Conservation (phyloP, 2,888 invertebrate species). For the Archaeoteleia sp. region DNA sequence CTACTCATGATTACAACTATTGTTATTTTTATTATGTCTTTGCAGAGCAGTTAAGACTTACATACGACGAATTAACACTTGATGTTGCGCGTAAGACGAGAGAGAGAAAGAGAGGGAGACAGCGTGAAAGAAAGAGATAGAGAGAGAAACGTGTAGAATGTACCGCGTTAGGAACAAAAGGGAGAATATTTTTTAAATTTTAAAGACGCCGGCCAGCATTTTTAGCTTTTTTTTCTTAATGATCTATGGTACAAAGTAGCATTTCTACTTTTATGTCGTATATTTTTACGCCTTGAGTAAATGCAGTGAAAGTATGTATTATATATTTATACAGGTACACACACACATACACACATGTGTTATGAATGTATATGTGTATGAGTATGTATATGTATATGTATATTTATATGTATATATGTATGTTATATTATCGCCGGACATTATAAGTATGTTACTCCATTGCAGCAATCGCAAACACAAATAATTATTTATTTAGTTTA, state of each 20-base stretch:
- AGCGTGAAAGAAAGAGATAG: conserved; percentile 27
- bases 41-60: conserved; percentile 43
- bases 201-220: conserved; percentile 63
- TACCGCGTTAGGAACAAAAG: conserved; percentile 29
- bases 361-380: neutral
- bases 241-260: conserved; percentile 68
- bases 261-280: conserved; percentile 62
- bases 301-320: conserved; percentile 35
- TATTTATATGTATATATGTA: no score
- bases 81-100: conserved; percentile 48
- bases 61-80: conserved; percentile 48
- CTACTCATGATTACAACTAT: conserved; percentile 33
- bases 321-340: conserved; percentile 16
- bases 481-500: no score
- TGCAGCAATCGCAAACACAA: no score
- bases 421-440: no score
- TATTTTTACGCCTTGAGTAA: conserved; percentile 53
- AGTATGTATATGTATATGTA: conserved; percentile 30
- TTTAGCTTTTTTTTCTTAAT: conserved; percentile 54
- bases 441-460: no score
- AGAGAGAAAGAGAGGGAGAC: conserved; percentile 8
- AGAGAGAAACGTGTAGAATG: conserved; percentile 32
- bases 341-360: neutral
- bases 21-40: conserved; percentile 48
- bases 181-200: conserved; percentile 55